Base-by-base conservation (phyloP, 35 echinoderm and acorn worm genomes). In the Diadema setosum region DNA sequence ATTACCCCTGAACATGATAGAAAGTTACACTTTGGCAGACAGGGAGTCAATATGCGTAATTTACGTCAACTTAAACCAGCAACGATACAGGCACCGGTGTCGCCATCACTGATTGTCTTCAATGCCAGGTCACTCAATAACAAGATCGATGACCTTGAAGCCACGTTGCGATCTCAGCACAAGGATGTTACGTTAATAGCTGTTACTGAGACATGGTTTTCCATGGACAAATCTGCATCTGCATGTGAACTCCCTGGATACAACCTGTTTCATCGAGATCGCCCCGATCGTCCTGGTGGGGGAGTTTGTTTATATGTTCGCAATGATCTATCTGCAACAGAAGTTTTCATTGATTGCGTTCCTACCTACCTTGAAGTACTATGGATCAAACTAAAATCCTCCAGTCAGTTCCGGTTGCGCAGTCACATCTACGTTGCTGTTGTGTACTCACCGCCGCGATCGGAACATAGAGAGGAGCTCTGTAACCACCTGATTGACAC, bases 151-250 rank as follows among this genome's bases (percentile, higher is more conserved):
- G 50, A 84, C 16, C 52, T 84, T 7, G 1, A n/a, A 61, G 52
- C 50, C 30, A 39, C 52, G 18, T 32, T 60, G 15, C 14, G 36
- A n/a, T 31, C 70, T n/a, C 70, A 31, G 70, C 23, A 24, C 61
- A 84, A 60, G 18, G 16, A 39, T 56, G 55, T 84, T 59, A 23
- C 58, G 17, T 17, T 84, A 29, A 39, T 60, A 31, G 46, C 34
- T 59, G 55, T 61, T 17, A 58, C 82, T 5, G 52, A 84, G 21
- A 84, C 82, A 27, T 84, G 82, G 56, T 58, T 84, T 84, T 43
- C 6, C 33, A 30, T 29, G 20, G 52, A 84, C 12, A 40, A 39
- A 39, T 18, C 52, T 36, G 34, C 46, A 17, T 50, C 46, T 84
- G 46, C 46, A 39, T 84, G 44, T 20, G 21, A 50, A 32, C 44